These are phyloP conservation scores for Onthophagus taurus DNA, from an alignment of 1,140 invertebrate genomes.

Conservation along the genomic window DNA sequence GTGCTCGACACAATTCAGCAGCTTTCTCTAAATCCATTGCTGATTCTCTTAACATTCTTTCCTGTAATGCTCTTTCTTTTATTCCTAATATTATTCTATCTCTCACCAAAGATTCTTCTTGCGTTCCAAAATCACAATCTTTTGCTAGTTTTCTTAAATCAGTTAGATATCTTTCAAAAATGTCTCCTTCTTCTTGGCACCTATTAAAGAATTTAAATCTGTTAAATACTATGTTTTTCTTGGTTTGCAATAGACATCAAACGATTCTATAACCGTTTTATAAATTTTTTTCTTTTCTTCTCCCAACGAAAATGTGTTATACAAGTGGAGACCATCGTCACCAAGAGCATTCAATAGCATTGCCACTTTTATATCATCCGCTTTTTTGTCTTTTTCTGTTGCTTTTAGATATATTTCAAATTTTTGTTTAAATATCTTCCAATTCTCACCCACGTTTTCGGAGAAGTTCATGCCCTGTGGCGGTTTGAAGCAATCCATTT, in stretches of 20 bases:
- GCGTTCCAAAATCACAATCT: conserved; percentile 23
- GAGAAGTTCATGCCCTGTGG: conserved; percentile 1
- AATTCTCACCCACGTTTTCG: conserved; percentile 10
- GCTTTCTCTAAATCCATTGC: not conserved
- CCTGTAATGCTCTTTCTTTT: not conserved
- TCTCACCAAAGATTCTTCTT: conserved; percentile 17
- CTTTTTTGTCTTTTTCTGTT: conserved; percentile 8
- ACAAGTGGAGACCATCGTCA: conserved; percentile 16
- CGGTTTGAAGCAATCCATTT: no score
- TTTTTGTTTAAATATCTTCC: conserved; percentile 15
- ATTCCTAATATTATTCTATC: conserved; percentile 20
- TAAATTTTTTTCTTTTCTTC: conserved; percentile 17
- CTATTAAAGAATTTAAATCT: conserved; percentile 20
- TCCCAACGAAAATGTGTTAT: conserved; percentile 15
- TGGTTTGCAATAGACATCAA: conserved; percentile 17
- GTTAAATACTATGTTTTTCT: conserved; percentile 21
- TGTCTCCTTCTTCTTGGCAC: conserved; percentile 22
- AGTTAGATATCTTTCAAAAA: conserved; percentile 23
- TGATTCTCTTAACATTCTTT: not conserved
- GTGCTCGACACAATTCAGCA: no score
- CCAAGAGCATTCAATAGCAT: conserved; percentile 17
- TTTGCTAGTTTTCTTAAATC: conserved; percentile 20
- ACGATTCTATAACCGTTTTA: conserved; percentile 15
- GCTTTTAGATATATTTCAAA: conserved; percentile 16
- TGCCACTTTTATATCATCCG: conserved; percentile 13